Base-by-base conservation (phyloP, 2,888 invertebrate genomes). In the Polydesmus complanatus region DNA sequence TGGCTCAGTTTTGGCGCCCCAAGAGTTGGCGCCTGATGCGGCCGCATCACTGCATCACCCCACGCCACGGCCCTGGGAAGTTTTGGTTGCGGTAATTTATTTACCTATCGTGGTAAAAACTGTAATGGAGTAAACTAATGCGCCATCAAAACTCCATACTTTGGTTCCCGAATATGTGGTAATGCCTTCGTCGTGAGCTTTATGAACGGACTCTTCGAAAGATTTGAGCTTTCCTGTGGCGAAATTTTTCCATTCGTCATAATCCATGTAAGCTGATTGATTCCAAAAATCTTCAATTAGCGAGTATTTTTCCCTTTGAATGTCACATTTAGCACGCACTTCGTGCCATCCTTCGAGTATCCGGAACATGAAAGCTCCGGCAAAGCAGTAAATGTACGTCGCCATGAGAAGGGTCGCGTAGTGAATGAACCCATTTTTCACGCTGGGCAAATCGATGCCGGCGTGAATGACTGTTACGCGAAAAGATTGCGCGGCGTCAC, bases 61-160 rank as follows among this genome's bases (percentile, higher is more conserved):
- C n/a, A n/a, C n/a, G n/a, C n/a, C n/a, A n/a, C n/a, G n/a, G n/a
- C n/a, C n/a, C n/a, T n/a, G n/a, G n/a, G n/a, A n/a, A n/a, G n/a
- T n/a, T n/a, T n/a, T n/a, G n/a, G n/a, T n/a, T n/a, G 14, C 48
- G 11, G 48, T 18, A 48, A 56, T 25, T 56, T 47, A 67, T 82
- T 83, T 83, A 90, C 92, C 92, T 76, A 92, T 90, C 54, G 89
- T 91, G 58, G 91, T 88, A 69, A 91, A 80, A 69, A 92, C 81
- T 66, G 90, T 89, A 75, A 91, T 77, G 72, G 88, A 87, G 76
- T 87, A 93, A 63, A 89, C 81, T 66, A 91, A 82, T 22, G 88
- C 51, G 18, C 58, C 53, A 23, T 27, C 23, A 51, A 58, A 53
- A 18, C 26, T 58, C 58, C 58, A 58, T 14, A 53, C 23, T 27